These are phyloP conservation scores for Phytoseiulus persimilis DNA, from an alignment of 2,888 invertebrate genomes.

Conservation along the genomic window DNA sequence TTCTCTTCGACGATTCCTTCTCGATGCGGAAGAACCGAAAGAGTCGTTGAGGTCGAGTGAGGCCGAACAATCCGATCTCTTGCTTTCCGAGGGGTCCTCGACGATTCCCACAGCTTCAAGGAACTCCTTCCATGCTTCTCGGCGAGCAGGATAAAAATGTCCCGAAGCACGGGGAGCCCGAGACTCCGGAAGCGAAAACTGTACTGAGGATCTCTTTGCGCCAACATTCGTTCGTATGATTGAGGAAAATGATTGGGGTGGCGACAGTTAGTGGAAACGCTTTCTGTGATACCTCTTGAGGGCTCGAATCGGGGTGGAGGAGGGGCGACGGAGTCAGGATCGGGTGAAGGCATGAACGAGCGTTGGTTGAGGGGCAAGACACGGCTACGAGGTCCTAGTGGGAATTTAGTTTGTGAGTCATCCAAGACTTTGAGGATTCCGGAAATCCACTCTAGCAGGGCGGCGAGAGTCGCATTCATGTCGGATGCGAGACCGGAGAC, in stretches of 20 bases:
- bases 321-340: neutral
- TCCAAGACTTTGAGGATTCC: neutral
- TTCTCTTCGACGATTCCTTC: neutral
- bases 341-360: neutral
- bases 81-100: neutral
- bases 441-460: neutral
- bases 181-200: neutral
- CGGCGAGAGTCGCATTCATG: neutral
- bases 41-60: neutral
- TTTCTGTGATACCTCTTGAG: neutral
- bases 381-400: neutral
- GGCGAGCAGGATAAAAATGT: neutral
- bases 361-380: neutral
- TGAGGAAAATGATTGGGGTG: neutral
- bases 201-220: neutral
- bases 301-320: neutral
- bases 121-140: neutral
- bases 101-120: neutral
- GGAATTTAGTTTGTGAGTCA: neutral
- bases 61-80: neutral
- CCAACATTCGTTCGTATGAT: neutral
- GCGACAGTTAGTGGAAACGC: neutral
- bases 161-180: neutral
- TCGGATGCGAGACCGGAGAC: too few relatives aligned
- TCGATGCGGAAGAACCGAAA: neutral